These are phyloP conservation scores for Epinotia nisella DNA, from an alignment of 2,888 invertebrate genomes.

Conservation along the genomic window DNA sequence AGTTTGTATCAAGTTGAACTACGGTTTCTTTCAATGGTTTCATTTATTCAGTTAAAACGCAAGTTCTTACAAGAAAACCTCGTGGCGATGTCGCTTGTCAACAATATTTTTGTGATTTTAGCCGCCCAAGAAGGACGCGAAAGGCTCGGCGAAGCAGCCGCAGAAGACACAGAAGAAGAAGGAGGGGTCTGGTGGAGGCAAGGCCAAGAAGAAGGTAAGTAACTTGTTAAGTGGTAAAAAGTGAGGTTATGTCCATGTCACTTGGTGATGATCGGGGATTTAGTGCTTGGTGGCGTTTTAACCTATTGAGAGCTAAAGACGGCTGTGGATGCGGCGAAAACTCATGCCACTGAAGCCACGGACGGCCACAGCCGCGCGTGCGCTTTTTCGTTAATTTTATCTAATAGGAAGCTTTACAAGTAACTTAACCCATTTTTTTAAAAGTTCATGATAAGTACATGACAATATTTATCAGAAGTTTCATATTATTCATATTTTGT, in stretches of 20 bases:
- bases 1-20: neutral
- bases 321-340: too few species aligned
- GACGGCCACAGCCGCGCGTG: too few species aligned
- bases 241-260: constrained; percentile 71
- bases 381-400: too few species aligned
- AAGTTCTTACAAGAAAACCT: constrained; percentile 58
- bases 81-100: constrained; percentile 70
- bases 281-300: neutral
- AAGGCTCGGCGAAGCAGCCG: constrained; percentile 95
- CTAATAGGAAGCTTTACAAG: too few species aligned
- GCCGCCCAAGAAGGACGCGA: constrained; percentile 97
- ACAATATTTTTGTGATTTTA: constrained; percentile 78
- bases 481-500: too few species aligned
- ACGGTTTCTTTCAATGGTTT: neutral
- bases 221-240: constrained; percentile 50
- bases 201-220: constrained; percentile 97
- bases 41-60: neutral
- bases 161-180: constrained; percentile 98
- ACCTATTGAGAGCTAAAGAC: too few species aligned
- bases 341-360: too few species aligned
- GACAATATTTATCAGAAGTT: too few species aligned
- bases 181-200: constrained; percentile 97
- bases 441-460: too few species aligned
- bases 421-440: too few species aligned
- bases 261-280: neutral